phyloP scores from a whole-genome alignment of 2,113 vertebrate species.

The Poeciliopsis turrubarensis region DNA sequence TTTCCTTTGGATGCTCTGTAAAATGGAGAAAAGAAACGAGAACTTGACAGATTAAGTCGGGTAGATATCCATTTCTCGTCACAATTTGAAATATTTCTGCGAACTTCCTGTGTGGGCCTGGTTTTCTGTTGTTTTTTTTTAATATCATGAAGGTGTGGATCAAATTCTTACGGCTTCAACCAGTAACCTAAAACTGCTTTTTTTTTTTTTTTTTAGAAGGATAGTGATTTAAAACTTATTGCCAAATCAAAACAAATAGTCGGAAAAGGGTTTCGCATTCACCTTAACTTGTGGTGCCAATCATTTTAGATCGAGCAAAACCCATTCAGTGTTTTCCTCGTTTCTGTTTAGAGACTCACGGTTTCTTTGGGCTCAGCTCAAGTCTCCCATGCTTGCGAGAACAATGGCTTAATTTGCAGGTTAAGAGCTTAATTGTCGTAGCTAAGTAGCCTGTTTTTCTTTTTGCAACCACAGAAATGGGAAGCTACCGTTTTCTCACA shows the following conservation, averaged over 20 bases:
- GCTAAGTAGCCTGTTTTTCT: neutral
- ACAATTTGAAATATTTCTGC: no score
- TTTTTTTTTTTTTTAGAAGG: no score
- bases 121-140: neutral
- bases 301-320: neutral
- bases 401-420: neutral
- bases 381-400: slow-evolving; percentile 5
- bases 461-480: neutral
- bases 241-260: no score
- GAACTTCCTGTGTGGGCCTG: neutral
- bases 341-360: no score
- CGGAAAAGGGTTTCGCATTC: neutral
- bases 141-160: neutral
- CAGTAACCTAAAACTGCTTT: no score
- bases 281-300: neutral
- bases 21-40: no score
- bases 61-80: no score
- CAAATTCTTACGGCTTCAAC: neutral
- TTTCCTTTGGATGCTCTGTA: neutral
- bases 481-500: neutral
- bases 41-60: no score
- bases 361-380: slow-evolving; percentile 42
- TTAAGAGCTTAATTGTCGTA: neutral
- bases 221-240: no score
- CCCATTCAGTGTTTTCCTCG: neutral